Conservation (phyloP, 2,113 vertebrate species). For the Ictalurus punctatus region DNA sequence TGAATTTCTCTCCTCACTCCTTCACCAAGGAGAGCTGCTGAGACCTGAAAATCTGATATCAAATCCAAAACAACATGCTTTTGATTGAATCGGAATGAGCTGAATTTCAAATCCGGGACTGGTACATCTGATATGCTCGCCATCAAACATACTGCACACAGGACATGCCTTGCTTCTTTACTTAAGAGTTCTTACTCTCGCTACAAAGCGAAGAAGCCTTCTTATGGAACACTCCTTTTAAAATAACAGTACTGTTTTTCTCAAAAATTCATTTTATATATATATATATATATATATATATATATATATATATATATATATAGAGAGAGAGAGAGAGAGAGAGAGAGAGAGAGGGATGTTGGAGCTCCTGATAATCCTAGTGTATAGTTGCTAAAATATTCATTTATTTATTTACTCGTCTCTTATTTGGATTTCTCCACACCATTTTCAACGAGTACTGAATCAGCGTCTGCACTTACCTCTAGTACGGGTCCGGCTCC, state of each 20-base stretch:
- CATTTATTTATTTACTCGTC: background rate
- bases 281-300: too few species aligned
- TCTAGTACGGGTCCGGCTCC: conserved; percentile 95
- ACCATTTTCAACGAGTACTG: background rate
- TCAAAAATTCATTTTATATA: background rate
- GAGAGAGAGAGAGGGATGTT: background rate
- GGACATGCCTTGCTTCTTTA: background rate
- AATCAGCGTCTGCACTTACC: conserved; percentile 71
- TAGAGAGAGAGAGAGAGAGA: background rate
- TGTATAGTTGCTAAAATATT: background rate
- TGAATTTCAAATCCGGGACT: background rate
- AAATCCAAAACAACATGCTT: background rate
- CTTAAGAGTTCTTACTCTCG: background rate
- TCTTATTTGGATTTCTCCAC: background rate
- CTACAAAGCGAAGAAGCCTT: background rate
- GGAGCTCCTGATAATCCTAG: background rate
- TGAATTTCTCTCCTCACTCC: background rate
- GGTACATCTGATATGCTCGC: background rate
- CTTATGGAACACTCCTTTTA: background rate
- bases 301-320: too few species aligned
- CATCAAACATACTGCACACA: background rate
- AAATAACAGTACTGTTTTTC: background rate
- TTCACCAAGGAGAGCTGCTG: background rate
- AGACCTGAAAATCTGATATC: background rate
- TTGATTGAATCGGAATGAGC: background rate